Conservation (phyloP, 2,113 vertebrate genomes). For the Microtus oregoni region DNA sequence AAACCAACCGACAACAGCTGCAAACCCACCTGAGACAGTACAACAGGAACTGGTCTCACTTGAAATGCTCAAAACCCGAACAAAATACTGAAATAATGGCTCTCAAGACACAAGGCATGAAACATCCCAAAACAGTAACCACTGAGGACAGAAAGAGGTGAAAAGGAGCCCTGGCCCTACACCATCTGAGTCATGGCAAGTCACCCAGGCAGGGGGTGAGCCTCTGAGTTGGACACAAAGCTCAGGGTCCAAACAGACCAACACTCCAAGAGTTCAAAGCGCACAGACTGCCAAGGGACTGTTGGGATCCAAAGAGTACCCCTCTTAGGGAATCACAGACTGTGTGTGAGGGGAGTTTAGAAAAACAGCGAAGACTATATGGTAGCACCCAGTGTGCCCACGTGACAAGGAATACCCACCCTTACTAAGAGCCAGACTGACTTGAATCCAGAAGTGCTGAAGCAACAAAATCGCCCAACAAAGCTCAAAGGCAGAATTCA, state of each 20-base stretch:
- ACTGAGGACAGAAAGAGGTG: background rate
- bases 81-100: background rate
- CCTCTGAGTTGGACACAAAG: background rate
- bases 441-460: background rate
- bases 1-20: background rate
- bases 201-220: background rate
- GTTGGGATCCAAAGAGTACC: background rate
- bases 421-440: background rate
- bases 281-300: background rate
- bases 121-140: background rate
- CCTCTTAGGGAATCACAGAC: background rate
- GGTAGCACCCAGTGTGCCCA: background rate
- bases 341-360: background rate
- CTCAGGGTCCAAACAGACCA: background rate
- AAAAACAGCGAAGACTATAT: background rate
- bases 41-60: background rate
- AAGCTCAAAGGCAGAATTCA: background rate
- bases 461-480: background rate
- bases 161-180: background rate
- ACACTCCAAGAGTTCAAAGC: background rate
- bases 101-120: background rate
- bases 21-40: background rate
- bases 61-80: background rate
- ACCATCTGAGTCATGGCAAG: background rate
- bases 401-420: background rate